Base-by-base conservation (phyloP, 2,888 invertebrate genomes). In the Baccha elongata region DNA sequence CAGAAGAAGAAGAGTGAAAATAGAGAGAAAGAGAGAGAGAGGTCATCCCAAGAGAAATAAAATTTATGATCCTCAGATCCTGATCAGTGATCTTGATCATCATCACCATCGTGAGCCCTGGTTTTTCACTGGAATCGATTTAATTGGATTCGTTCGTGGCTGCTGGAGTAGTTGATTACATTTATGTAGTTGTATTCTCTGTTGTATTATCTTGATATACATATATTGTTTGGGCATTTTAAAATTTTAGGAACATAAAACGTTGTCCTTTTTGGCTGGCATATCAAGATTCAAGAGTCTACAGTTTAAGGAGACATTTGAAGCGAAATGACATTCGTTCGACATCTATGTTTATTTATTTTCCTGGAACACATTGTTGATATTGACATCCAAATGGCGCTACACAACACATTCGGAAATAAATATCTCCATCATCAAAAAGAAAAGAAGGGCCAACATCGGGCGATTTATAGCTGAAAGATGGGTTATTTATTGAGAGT, bases 61-160 rank as follows among this genome's bases (percentile, higher is more conserved):
- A 80, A 80, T 80, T 75, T 80, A 80, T 69, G 80, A 75, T 75
- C 69, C 74, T 60, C 60, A 65, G 80, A 80, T 75, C 68, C 80
- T 55, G 75, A 80, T 80, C 75, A 50, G 69, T 80, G 75, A 80
- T 80, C 80, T 80, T 80, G 69, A 58, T 69, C 68, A 68, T 64
- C 21, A 6, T 53, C n/a, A 3, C 11, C 29, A 17, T 40, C 2
- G 19, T 21, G 23, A 69, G 64, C 64, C 29, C 40, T 75, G 68
- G 69, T 46, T 69, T 69, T 80, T 80, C 80, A 4, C 75, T 69
- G 62, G 75, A 80, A 75, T 80, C 80, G 64, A 80, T 80, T 80
- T 80, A 80, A 80, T 80, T 80, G 80, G 80, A 80, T 64, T 50
- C 74, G 74, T 80, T 80, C 68, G 50, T 60, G 69, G 80, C 69